Evolutionary conservation across 2,888 invertebrate genomes (phyloP).

Genomic region (Escarpia spicata): DNA sequence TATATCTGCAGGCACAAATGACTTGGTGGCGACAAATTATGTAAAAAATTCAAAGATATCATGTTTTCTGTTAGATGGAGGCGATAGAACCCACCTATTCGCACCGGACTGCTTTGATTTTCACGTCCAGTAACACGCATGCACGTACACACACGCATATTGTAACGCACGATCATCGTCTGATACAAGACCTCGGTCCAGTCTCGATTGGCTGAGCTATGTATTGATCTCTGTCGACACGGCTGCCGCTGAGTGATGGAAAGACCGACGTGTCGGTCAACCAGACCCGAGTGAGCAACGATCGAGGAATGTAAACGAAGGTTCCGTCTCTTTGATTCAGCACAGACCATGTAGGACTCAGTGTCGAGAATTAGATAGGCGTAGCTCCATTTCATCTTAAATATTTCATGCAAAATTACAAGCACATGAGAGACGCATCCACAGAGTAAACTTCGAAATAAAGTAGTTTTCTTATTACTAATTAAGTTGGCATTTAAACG

Average conservation of each 20-base stretch:
- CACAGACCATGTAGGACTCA: neutral
- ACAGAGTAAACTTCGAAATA: neutral
- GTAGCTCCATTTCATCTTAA: neutral
- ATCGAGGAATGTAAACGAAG: slow-evolving; percentile 1
- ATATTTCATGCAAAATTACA: neutral
- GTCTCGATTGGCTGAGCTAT: neutral
- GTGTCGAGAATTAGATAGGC: neutral
- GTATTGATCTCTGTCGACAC: neutral
- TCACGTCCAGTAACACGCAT: neutral
- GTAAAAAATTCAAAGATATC: neutral
- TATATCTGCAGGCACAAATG: neutral
- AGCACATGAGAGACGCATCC: too few species aligned
- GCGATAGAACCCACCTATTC: too few species aligned
- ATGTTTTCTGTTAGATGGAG: too few species aligned
- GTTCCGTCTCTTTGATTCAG: neutral
- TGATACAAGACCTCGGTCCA: neutral
- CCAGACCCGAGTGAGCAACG: neutral
- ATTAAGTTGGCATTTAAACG: neutral
- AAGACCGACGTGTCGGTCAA: neutral
- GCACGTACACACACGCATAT: neutral
- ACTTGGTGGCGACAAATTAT: neutral
- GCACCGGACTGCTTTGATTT: neutral
- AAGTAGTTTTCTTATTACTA: neutral
- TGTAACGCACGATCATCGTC: neutral
- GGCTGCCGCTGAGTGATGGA: neutral